Evolutionary conservation across 1,140 invertebrate species (phyloP).

Genomic region (Anthonomus grandis): DNA sequence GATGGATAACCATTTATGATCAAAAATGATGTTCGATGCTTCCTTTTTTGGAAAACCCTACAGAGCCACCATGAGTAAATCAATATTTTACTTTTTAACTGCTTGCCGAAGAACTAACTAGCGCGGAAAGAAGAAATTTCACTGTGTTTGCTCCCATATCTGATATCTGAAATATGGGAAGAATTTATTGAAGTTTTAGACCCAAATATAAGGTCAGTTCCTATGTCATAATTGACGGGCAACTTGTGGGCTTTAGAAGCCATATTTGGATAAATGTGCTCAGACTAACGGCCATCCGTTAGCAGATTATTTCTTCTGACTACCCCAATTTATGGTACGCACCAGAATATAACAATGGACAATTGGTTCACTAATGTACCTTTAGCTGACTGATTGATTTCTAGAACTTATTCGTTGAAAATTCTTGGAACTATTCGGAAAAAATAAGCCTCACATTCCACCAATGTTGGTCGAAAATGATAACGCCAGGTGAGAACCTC

Average conservation of each 20-base stretch:
- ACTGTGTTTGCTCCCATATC: constrained; percentile 5
- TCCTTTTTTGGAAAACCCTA: background rate
- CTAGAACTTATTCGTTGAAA: background rate
- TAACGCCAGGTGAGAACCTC: background rate
- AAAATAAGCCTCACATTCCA: background rate
- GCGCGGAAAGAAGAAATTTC: constrained; percentile 3
- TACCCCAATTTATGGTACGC: constrained; percentile 1
- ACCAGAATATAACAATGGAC: too few relatives aligned
- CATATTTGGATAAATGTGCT: too few relatives aligned
- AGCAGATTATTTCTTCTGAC: constrained; percentile 3
- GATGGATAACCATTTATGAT: background rate
- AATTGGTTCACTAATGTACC: background rate
- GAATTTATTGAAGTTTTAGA: constrained; percentile 3
- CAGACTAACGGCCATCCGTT: constrained; percentile 3
- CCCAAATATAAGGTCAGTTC: background rate
- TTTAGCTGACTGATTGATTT: background rate
- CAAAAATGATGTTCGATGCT: too few relatives aligned
- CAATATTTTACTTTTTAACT: constrained; percentile 3
- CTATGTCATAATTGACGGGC: too few relatives aligned
- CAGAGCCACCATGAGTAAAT: constrained; percentile 1
- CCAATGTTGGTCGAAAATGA: background rate
- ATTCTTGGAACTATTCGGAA: background rate
- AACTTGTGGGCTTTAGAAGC: too few relatives aligned
- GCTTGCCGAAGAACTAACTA: background rate
- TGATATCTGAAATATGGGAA: constrained; percentile 3